Percentiles rank a stretch among this genome's conserved stretches.
phyloP scores from a whole-genome alignment of 2,888 invertebrate genomes.

The Drosophila pseudotakahashii region DNA sequence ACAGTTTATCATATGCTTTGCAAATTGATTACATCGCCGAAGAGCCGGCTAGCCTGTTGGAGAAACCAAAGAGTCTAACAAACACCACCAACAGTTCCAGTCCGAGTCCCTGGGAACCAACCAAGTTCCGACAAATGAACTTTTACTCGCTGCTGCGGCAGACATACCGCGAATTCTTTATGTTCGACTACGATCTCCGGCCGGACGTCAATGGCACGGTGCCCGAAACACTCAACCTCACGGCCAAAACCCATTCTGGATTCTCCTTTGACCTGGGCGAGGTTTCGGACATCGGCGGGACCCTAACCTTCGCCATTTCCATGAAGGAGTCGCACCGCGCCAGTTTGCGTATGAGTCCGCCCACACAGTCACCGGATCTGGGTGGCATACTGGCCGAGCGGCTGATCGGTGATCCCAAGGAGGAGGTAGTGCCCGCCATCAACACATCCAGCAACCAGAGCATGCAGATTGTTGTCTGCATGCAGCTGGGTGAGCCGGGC shows the following conservation, averaged over 20 bases:
- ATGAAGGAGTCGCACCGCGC: conserved; percentile 86
- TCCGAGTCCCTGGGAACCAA: conserved; percentile 67
- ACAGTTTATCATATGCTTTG: conserved; percentile 61
- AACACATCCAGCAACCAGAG: conserved; percentile 81
- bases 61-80: conserved; percentile 3
- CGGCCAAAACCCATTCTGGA: conserved; percentile 87
- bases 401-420: conserved; percentile 68
- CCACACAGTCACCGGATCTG: conserved; percentile 64
- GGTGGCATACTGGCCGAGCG: conserved; percentile 82
- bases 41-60: conserved; percentile 40
- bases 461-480: conserved; percentile 86
- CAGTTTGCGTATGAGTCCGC: conserved; percentile 55
- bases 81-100: conserved; percentile 13
- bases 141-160: conserved; percentile 85
- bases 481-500: conserved; percentile 86
- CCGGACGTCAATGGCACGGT: conserved; percentile 87
- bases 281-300: conserved; percentile 92
- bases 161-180: conserved; percentile 90
- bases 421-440: conserved; percentile 26
- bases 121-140: conserved; percentile 75
- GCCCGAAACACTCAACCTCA: conserved; percentile 88
- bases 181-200: conserved; percentile 90
- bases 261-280: conserved; percentile 89
- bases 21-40: conserved; percentile 71
- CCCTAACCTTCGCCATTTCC: conserved; percentile 89